phyloP scores from a whole-genome alignment of 2,113 vertebrate species.

The Desmodus rotundus region DNA sequence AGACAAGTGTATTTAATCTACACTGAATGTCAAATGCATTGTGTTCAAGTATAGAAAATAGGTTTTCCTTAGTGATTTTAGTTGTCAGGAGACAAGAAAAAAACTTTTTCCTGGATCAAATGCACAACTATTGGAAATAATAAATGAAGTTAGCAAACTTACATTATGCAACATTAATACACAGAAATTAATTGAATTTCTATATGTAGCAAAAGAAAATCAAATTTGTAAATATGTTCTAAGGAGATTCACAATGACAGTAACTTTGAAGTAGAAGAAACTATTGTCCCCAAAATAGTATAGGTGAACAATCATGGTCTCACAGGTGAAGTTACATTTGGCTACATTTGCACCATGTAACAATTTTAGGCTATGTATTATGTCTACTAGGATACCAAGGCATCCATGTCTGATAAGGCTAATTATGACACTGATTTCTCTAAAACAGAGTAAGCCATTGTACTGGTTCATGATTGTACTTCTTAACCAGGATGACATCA shows the following conservation, averaged over 20 bases:
- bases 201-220: neutral
- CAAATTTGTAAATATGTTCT: neutral
- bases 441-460: neutral
- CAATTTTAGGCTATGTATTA: neutral
- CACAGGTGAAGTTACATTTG: neutral
- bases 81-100: neutral
- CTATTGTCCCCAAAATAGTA: neutral
- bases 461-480: rapidly evolving
- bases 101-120: neutral
- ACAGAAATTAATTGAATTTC: neutral
- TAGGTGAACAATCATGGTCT: neutral
- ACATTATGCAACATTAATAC: neutral
- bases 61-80: neutral
- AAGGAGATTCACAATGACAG: neutral
- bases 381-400: neutral
- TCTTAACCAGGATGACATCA: neutral
- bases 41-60: neutral
- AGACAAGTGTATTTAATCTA: neutral
- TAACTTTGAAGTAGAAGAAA: neutral
- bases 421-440: neutral
- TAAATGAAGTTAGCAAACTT: neutral
- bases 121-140: neutral
- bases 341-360: neutral
- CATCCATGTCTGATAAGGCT: neutral
- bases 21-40: neutral